phyloP scores from a whole-genome alignment of 2,888 invertebrate species.

The Aromia moschata region DNA sequence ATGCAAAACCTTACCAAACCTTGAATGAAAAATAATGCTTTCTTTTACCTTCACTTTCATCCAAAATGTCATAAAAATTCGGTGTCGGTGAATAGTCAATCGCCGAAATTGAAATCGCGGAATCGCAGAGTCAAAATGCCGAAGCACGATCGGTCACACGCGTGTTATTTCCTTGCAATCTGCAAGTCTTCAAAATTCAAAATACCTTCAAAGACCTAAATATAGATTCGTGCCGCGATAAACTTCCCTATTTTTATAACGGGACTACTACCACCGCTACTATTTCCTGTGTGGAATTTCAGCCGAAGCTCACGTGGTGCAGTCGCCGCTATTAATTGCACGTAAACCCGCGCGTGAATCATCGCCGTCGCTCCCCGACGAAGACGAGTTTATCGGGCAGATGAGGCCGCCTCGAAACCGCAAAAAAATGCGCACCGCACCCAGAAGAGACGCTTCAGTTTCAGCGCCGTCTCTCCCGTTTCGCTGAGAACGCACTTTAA shows the following conservation, averaged over 20 bases:
- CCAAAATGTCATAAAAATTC: too few relatives aligned
- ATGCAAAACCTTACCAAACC: too few relatives aligned
- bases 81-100: too few relatives aligned
- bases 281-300: not conserved
- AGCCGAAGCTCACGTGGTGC: not conserved
- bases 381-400: not conserved
- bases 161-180: too few relatives aligned
- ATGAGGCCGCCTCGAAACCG: slow-evolving; percentile 15
- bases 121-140: too few relatives aligned
- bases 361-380: too few relatives aligned
- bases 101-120: too few relatives aligned
- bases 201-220: not conserved
- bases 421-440: slow-evolving; percentile 15
- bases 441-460: slow-evolving; percentile 21
- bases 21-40: too few relatives aligned
- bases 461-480: slow-evolving; percentile 1
- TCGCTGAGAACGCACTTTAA: slow-evolving; percentile 9
- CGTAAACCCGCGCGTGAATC: not conserved
- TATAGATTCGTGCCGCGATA: not conserved
- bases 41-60: too few relatives aligned
- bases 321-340: not conserved
- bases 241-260: not conserved
- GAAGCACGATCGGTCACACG: too few relatives aligned
- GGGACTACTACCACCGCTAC: not conserved
- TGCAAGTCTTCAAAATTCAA: too few relatives aligned